A percentile compares a stretch with the other conserved stretches of the same genome.
These are phyloP conservation scores for Tachuris rubrigastra DNA, from an alignment of 2,113 vertebrate species.

Conservation along the genomic window DNA sequence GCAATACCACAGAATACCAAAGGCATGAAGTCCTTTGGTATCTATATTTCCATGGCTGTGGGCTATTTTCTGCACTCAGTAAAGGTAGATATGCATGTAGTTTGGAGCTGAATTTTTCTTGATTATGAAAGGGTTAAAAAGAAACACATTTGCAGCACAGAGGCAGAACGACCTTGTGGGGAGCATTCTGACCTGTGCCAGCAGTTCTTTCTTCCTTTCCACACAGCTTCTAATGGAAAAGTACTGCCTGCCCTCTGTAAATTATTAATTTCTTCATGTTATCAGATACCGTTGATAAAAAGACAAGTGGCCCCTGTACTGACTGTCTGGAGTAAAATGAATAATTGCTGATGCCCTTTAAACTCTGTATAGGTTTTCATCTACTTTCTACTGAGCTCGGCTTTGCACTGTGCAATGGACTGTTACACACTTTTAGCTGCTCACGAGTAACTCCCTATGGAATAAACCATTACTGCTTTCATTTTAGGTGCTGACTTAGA, in stretches of 20 bases:
- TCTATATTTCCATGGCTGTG: neutral
- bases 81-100: neutral
- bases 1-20: neutral
- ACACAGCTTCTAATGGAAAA: constrained; percentile 66
- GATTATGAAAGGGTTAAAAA: constrained; percentile 57
- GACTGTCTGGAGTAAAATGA: constrained; percentile 59
- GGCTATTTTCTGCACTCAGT: neutral
- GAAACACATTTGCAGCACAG: constrained; percentile 2
- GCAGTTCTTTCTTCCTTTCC: constrained; percentile 41
- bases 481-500: constrained; percentile 73
- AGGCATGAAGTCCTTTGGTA: neutral
- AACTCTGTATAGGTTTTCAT: constrained; percentile 63
- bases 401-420: constrained; percentile 50
- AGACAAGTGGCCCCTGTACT: constrained; percentile 60
- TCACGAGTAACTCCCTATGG: constrained; percentile 51
- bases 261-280: constrained; percentile 78
- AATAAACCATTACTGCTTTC: constrained; percentile 70
- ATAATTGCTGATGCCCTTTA: constrained; percentile 63
- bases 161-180: constrained; percentile 56
- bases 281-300: constrained; percentile 70
- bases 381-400: constrained; percentile 21
- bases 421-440: constrained; percentile 46
- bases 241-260: constrained; percentile 70
- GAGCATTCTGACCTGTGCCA: constrained; percentile 37
- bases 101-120: neutral